phyloP scores from a whole-genome alignment of 2,888 invertebrate species.

The Agapostemon virescens region DNA sequence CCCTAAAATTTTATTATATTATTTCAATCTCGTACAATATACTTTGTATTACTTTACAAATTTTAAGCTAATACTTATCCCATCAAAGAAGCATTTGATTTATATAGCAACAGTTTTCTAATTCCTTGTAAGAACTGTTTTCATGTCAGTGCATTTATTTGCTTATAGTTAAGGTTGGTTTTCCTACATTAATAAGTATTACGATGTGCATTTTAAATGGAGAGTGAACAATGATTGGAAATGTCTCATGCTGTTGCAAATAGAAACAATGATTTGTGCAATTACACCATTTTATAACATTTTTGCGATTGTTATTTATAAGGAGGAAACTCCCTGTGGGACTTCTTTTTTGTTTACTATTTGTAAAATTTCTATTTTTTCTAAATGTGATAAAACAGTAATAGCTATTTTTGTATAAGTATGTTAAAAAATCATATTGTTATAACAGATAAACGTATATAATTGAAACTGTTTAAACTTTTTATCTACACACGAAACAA shows the following conservation, averaged over 20 bases:
- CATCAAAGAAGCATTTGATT: slow-evolving; percentile 58
- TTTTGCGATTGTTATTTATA: slow-evolving; percentile 56
- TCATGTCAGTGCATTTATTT: slow-evolving; percentile 6
- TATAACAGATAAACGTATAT: slow-evolving; percentile 59
- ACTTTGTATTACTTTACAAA: slow-evolving; percentile 32
- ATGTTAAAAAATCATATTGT: slow-evolving; percentile 66
- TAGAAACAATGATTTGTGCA: slow-evolving; percentile 46
- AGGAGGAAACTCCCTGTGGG: slow-evolving; percentile 51
- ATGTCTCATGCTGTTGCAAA: slow-evolving; percentile 39
- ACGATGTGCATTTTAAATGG: slow-evolving; percentile 16
- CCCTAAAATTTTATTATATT: slow-evolving; percentile 11
- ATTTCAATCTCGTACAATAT: slow-evolving; percentile 18
- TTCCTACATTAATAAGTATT: slow-evolving; percentile 17
- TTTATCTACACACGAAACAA: not conserved
- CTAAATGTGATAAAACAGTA: slow-evolving; percentile 68
- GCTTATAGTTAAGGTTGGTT: slow-evolving; percentile 3
- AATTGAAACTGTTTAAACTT: slow-evolving; percentile 40
- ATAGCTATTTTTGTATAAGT: slow-evolving; percentile 73
- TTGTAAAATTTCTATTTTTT: slow-evolving; percentile 65
- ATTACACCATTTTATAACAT: slow-evolving; percentile 46
- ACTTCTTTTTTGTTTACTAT: slow-evolving; percentile 52
- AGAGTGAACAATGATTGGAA: slow-evolving; percentile 10
- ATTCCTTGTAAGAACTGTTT: slow-evolving; percentile 18
- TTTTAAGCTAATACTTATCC: slow-evolving; percentile 40
- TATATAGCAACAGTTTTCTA: slow-evolving; percentile 17